phyloP scores from a whole-genome alignment of 1,140 invertebrate genomes.

The Drosophila micromelanica region DNA sequence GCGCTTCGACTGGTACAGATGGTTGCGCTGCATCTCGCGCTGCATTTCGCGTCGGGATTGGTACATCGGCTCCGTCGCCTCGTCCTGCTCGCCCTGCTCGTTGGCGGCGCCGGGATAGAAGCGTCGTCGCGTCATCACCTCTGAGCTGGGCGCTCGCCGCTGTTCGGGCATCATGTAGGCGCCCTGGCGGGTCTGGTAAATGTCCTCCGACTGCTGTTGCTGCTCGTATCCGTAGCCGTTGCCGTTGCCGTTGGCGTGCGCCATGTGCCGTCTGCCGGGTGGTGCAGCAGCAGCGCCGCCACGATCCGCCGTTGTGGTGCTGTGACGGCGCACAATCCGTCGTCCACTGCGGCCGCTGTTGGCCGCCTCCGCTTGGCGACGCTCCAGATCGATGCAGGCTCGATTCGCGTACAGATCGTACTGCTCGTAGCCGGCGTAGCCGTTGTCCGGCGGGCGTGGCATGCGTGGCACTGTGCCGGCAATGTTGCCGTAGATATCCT shows the following conservation, averaged over 20 bases:
- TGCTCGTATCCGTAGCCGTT: slow-evolving; percentile 22
- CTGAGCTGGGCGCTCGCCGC: slow-evolving; percentile 76
- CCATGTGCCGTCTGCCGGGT: slow-evolving; percentile 28
- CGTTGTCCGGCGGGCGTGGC: slow-evolving; percentile 50
- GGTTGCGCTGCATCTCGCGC: slow-evolving; percentile 78
- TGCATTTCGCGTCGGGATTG: slow-evolving; percentile 79
- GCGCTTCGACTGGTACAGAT: slow-evolving; percentile 78
- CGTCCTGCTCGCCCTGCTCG: slow-evolving; percentile 63
- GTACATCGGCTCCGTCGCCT: slow-evolving; percentile 62
- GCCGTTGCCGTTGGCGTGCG: slow-evolving; percentile 7
- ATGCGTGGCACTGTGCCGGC: slow-evolving; percentile 56
- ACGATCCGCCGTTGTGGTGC: slow-evolving; percentile 82
- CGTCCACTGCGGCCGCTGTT: slow-evolving; percentile 47
- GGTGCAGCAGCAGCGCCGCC: background rate
- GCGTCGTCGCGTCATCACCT: slow-evolving; percentile 74
- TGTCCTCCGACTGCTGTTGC: slow-evolving; percentile 58
- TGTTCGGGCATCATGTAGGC: slow-evolving; percentile 81
- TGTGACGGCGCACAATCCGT: slow-evolving; percentile 76
- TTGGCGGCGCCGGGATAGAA: slow-evolving; percentile 78
- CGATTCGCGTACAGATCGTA: slow-evolving; percentile 84
- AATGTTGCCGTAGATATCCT: slow-evolving; percentile 82
- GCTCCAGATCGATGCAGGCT: slow-evolving; percentile 81
- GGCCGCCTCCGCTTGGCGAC: slow-evolving; percentile 74
- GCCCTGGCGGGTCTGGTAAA: slow-evolving; percentile 79
- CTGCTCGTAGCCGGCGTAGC: slow-evolving; percentile 63